Conservation (phyloP, 2,888 invertebrate genomes). For the Cylloceria caligata region DNA sequence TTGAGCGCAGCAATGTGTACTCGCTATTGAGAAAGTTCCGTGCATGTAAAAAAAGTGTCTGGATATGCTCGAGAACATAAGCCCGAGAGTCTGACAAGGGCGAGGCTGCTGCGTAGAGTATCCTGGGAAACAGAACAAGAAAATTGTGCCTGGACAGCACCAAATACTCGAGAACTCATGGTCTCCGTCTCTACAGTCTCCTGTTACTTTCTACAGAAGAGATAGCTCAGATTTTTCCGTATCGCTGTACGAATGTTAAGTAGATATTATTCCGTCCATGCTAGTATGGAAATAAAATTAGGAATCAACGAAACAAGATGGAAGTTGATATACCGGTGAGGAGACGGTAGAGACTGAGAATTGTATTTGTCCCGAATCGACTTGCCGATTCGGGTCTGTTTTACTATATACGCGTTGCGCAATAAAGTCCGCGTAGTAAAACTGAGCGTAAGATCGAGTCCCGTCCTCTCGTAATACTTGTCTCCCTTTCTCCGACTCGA, state of each 20-base stretch:
- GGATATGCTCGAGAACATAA: constrained; percentile 45
- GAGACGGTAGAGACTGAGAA: constrained; percentile 1
- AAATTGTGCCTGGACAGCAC: constrained; percentile 41
- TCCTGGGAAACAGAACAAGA: constrained; percentile 30
- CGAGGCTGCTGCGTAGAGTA: constrained; percentile 39
- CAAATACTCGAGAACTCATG: constrained; percentile 7
- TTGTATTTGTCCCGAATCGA: background rate
- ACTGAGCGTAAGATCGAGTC: constrained; percentile 76
- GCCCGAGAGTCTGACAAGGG: constrained; percentile 32
- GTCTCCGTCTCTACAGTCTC: background rate
- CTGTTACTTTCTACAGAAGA: background rate
- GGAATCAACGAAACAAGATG: constrained; percentile 3
- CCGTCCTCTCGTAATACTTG: constrained; percentile 64
- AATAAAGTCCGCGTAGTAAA: constrained; percentile 69
- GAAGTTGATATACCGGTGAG: background rate
- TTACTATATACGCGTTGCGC: constrained; percentile 58
- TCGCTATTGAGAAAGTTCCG: constrained; percentile 45
- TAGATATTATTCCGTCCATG: background rate
- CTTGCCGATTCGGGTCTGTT: constrained; percentile 5
- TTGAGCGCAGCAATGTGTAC: constrained; percentile 25
- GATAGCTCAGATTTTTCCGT: constrained; percentile 17
- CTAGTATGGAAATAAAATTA: constrained; percentile 23
- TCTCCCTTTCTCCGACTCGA: constrained; percentile 64
- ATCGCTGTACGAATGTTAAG: background rate
- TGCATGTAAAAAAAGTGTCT: constrained; percentile 52